Conservation (phyloP, 2,797 vertebrate genomes). For the Loris lydekkerianus region DNA sequence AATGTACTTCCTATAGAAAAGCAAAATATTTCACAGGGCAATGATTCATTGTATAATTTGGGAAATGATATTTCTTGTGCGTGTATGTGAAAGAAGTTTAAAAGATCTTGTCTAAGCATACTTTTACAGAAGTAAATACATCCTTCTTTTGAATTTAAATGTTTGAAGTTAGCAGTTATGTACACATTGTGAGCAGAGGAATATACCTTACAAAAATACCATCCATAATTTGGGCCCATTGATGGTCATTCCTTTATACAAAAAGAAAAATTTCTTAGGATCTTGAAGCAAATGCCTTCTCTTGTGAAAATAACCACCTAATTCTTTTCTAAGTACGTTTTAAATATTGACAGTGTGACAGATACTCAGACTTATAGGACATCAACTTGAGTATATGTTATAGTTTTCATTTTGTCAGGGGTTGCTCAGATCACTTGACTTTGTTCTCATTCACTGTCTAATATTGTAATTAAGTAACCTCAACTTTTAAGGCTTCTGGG, state of each 20-base stretch:
- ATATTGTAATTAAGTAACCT: background rate
- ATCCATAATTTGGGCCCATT: background rate
- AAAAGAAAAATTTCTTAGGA: background rate
- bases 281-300: constrained; percentile 9
- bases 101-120: constrained; percentile 12
- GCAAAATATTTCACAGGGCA: constrained; percentile 75
- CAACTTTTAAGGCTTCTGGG: background rate
- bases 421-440: background rate
- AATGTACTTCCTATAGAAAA: constrained; percentile 83
- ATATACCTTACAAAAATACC: background rate
- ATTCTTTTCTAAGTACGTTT: constrained; percentile 38
- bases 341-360: background rate
- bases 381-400: constrained; percentile 25
- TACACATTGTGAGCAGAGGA: background rate
- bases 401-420: background rate
- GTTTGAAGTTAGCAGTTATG: background rate
- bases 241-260: background rate
- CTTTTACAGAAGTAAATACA: constrained; percentile 22
- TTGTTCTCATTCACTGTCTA: constrained; percentile 15
- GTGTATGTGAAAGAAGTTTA: constrained; percentile 70
- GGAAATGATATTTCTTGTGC: constrained; percentile 78
- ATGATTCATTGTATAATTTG: constrained; percentile 79
- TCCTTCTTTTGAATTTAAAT: constrained; percentile 25
- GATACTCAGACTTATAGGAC: background rate
- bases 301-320: background rate